A percentile compares a stretch with the other conserved stretches of the same genome.
Conservation (phyloP, 2,113 vertebrate species). For the Oceanites oceanicus region DNA sequence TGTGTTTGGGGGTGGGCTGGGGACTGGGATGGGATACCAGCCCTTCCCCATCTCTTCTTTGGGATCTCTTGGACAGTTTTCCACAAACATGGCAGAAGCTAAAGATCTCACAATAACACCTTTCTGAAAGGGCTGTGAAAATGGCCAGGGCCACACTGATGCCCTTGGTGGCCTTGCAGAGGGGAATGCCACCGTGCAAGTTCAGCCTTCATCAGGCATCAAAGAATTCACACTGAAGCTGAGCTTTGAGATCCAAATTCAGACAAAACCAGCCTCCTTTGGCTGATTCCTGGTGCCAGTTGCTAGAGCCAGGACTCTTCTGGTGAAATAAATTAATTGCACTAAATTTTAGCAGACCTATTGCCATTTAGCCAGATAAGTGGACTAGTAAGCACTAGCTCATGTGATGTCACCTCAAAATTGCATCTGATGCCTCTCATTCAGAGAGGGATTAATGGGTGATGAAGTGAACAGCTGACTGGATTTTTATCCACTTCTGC, state of each 20-base stretch:
- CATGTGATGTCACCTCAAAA: neutral
- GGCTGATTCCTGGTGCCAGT: neutral
- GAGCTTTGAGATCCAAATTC: neutral
- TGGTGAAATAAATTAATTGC: neutral
- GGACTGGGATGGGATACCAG: neutral
- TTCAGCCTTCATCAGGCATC: neutral
- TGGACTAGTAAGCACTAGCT: neutral
- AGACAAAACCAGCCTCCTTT: neutral
- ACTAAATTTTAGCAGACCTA: neutral
- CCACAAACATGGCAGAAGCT: neutral
- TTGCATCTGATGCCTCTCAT: neutral
- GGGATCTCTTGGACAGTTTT: neutral
- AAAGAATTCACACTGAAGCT: neutral
- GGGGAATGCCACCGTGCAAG: rapidly evolving
- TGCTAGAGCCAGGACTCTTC: neutral
- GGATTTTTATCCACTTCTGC: neutral
- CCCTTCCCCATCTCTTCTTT: neutral
- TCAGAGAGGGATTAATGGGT: neutral
- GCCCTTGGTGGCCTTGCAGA: neutral
- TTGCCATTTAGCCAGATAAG: neutral
- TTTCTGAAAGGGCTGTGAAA: neutral
- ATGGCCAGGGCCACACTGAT: neutral
- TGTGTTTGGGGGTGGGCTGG: neutral
- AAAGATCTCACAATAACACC: neutral
- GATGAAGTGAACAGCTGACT: neutral